Evolutionary conservation across 2,113 vertebrate genomes (phyloP).

Genomic region (Engraulis encrasicolus): DNA sequence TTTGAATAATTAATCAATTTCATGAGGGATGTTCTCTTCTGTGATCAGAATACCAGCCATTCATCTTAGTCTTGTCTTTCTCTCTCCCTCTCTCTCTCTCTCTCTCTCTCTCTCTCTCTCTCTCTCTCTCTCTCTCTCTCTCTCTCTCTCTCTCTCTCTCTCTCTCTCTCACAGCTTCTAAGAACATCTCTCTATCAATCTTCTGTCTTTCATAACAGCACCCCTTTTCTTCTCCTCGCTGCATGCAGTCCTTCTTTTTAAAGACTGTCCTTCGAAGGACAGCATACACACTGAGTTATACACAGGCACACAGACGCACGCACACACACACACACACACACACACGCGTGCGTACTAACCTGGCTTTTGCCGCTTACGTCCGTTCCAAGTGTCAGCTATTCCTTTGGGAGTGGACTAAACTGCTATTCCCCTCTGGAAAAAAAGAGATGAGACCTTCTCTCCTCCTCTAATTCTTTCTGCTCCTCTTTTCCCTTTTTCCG

Average conservation of each 20-base stretch:
- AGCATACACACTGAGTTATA: constrained; percentile 8
- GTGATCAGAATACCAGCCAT: neutral
- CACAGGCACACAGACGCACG: constrained; percentile 13
- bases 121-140: neutral
- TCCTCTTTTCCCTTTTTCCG: neutral
- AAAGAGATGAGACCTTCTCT: constrained; percentile 46
- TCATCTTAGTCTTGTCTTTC: neutral
- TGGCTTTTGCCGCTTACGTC: constrained; percentile 36
- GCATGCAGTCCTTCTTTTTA: neutral
- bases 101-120: neutral
- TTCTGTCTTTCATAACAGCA: neutral
- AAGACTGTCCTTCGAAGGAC: neutral
- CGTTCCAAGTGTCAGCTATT: constrained; percentile 32
- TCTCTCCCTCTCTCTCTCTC: neutral
- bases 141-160: neutral
- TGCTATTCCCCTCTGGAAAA: constrained; percentile 36
- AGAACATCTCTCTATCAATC: constrained; percentile 5
- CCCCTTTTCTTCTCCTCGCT: neutral
- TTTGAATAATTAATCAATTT: constrained; percentile 11
- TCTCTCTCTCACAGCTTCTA: neutral
- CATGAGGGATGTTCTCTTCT: neutral
- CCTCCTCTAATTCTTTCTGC: constrained; percentile 17
- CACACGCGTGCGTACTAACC: constrained; percentile 44
- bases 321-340: constrained; percentile 32
- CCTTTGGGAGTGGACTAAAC: constrained; percentile 33